phyloP scores from a whole-genome alignment of 2,888 invertebrate genomes.

The Ethmia dodecea region DNA sequence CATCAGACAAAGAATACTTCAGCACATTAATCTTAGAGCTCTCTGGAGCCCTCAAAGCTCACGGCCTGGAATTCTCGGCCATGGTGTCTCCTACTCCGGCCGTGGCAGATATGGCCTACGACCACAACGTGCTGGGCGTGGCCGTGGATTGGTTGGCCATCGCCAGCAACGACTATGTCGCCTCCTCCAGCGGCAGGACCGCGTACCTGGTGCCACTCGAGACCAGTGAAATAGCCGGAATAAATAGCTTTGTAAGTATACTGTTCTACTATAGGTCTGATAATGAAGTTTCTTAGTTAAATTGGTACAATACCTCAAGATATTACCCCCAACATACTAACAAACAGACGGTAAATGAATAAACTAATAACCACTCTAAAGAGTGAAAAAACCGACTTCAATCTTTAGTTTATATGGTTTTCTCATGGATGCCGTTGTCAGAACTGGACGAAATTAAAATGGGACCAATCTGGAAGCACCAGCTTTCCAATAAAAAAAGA shows the following conservation, averaged over 20 bases:
- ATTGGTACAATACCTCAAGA: too few relatives aligned
- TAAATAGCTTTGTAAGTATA: constrained; percentile 82
- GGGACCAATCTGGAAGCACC: too few relatives aligned
- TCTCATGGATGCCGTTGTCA: too few relatives aligned
- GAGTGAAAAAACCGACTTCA: too few relatives aligned
- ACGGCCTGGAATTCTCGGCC: constrained; percentile 81
- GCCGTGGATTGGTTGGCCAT: constrained; percentile 89
- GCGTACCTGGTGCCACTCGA: constrained; percentile 86
- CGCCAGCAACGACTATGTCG: constrained; percentile 90
- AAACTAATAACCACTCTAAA: too few relatives aligned
- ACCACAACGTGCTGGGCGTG: constrained; percentile 79
- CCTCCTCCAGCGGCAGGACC: constrained; percentile 84
- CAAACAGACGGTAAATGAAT: too few relatives aligned
- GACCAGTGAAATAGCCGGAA: constrained; percentile 78
- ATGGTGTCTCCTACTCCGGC: constrained; percentile 85
- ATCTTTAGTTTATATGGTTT: too few relatives aligned
- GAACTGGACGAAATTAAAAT: too few relatives aligned
- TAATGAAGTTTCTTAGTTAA: too few relatives aligned
- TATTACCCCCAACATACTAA: too few relatives aligned
- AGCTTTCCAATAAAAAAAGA: too few relatives aligned
- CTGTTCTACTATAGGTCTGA: too few relatives aligned
- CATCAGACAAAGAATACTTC: constrained; percentile 82
- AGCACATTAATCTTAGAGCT: constrained; percentile 81
- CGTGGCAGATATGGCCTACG: constrained; percentile 85
- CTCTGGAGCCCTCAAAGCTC: constrained; percentile 78